Evolutionary conservation across 2,888 invertebrate genomes (phyloP), one percentile per base, ranked within the genome.

Genomic region (Odontothrips loti): DNA sequence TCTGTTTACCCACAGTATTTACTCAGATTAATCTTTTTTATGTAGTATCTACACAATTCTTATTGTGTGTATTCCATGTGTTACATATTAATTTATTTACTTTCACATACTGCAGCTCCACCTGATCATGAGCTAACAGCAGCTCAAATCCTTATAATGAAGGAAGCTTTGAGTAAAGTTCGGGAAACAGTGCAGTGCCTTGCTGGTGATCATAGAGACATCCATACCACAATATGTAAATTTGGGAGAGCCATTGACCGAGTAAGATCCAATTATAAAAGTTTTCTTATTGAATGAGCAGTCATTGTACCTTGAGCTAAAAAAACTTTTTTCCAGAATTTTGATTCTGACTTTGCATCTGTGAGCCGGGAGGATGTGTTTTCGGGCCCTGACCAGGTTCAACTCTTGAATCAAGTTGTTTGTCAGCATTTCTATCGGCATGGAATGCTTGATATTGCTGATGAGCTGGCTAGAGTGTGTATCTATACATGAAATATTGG

Each of bases 161-260:
- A 91, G 84, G 94, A 95, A 83, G 90, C 94, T 20, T 91, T 96
- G 86, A 89, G 91, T 79, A 93, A 94, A 86, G 92, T 95, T 63
- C 94, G 95, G 86, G 95, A 96, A 85, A 93, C 94, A 43, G 92
- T 96, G 0, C 93, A 94, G 83, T 91, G 94, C 86, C 89, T 97
- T 84, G 94, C 96, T 0, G 92, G 94, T 82, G 97, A 97, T 88
- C 96, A 96, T 86, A 90, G 95, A 84, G 90, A 90, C 82, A 89
- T 96, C 23, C 96, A 97, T 86, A 91, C 92, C 84, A 91, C 92
- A 9, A 91, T 92, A 8, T 98, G 98, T 0, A 95, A 96, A 90
- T 96, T 98, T 80, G 99, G 99, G 80, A 99, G 98, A 89, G 94
- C 96, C 0, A 96, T 99, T 84, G 99, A 99, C 87, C 92, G 96